A percentile compares a stretch with the other conserved stretches of the same genome.
Evolutionary conservation across 1,140 invertebrate genomes (phyloP).

Genomic region (Bacillus rossius): DNA sequence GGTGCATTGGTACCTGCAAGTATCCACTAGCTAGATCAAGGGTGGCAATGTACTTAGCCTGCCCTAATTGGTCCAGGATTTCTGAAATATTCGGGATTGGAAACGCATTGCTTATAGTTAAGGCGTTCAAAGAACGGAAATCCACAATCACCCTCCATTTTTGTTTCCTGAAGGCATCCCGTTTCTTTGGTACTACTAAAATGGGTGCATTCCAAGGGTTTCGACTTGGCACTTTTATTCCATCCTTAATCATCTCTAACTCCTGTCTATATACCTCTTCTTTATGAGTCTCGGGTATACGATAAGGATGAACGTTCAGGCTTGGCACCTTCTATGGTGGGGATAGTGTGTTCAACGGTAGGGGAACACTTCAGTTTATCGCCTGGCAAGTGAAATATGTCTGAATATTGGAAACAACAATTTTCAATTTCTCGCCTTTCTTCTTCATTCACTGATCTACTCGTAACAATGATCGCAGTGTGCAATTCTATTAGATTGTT

Average conservation of each 20-base stretch:
- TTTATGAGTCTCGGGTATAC: slow-evolving; percentile 3
- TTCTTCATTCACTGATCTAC: too few species aligned
- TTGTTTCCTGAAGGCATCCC: background rate
- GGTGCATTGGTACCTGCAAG: slow-evolving; percentile 38
- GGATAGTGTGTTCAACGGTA: slow-evolving; percentile 30
- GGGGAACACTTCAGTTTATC: slow-evolving; percentile 22
- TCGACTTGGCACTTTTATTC: background rate
- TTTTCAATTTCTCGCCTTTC: too few species aligned
- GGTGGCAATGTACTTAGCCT: slow-evolving; percentile 14
- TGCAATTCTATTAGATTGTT: too few species aligned
- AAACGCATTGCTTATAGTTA: background rate
- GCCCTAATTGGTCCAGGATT: slow-evolving; percentile 31
- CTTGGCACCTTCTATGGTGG: background rate
- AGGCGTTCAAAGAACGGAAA: background rate
- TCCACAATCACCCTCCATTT: background rate
- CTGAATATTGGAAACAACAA: background rate
- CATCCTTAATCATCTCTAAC: background rate
- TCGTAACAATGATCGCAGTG: too few species aligned
- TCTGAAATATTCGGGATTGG: slow-evolving; percentile 42
- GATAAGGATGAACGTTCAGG: background rate
- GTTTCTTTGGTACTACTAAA: slow-evolving; percentile 8
- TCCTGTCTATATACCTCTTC: background rate
- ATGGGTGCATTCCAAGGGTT: slow-evolving; percentile 9
- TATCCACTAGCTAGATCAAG: slow-evolving; percentile 31
- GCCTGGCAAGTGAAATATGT: slow-evolving; percentile 24